A percentile compares a stretch with the other conserved stretches of the same genome.
These are phyloP conservation scores for Marcusenius ussheri DNA, from an alignment of 2,113 vertebrate genomes.

Conservation along the genomic window DNA sequence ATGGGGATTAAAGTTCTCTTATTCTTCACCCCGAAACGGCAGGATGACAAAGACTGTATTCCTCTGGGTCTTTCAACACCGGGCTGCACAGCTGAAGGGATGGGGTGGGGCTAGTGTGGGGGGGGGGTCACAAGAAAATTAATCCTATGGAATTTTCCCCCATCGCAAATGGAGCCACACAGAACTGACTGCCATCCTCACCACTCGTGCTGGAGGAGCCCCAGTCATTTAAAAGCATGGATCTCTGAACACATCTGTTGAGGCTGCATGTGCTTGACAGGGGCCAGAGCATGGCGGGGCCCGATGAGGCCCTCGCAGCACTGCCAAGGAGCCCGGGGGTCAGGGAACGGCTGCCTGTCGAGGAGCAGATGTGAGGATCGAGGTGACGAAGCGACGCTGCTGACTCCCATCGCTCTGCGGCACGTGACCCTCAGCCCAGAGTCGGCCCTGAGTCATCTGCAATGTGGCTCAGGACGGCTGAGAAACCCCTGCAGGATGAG, in stretches of 20 bases:
- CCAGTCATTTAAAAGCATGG: slow-evolving; percentile 29
- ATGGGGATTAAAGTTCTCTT: slow-evolving; percentile 78
- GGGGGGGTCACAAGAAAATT: slow-evolving; percentile 63
- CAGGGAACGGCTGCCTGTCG: slow-evolving; percentile 27
- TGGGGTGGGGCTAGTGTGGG: slow-evolving; percentile 42
- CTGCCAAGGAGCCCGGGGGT: slow-evolving; percentile 42
- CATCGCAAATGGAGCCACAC: slow-evolving; percentile 68
- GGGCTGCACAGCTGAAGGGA: slow-evolving; percentile 69
- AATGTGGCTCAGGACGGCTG: not conserved
- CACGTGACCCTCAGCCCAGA: not conserved
- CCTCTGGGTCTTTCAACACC: slow-evolving; percentile 72
- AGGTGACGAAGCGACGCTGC: not conserved
- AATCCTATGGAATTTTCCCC: slow-evolving; percentile 71
- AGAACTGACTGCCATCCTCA: slow-evolving; percentile 55
- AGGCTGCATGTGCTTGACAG: slow-evolving; percentile 10
- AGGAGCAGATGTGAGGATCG: not conserved
- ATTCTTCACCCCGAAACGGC: slow-evolving; percentile 68
- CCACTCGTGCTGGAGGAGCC: slow-evolving; percentile 8
- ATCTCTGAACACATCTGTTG: slow-evolving; percentile 19
- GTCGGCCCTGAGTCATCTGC: not conserved
- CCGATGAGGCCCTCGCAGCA: slow-evolving; percentile 10
- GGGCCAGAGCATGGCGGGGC: not conserved
- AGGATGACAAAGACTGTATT: slow-evolving; percentile 75
- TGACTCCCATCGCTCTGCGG: not conserved
- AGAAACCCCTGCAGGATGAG: slow-evolving; percentile 38